Evolutionary conservation across 2,888 invertebrate genomes (phyloP).

Genomic region (Ectemnius continuus): DNA sequence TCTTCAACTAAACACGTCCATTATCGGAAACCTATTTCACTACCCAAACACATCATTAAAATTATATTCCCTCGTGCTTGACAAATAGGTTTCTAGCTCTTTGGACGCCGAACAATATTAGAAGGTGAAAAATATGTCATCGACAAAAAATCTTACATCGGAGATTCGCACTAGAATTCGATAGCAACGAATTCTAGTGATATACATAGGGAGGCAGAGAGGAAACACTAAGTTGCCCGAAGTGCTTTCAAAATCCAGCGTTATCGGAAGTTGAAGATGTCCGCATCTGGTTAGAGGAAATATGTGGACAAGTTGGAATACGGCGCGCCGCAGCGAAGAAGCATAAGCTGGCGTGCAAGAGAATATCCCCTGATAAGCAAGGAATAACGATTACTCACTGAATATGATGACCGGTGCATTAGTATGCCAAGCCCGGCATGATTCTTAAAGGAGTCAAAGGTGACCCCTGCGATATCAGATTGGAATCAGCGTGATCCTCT

Average conservation of each 20-base stretch:
- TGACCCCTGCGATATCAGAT: conserved; percentile 31
- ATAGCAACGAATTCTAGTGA: too few relatives aligned
- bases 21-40: too few relatives aligned
- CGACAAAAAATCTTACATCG: too few relatives aligned
- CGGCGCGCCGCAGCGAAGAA: conserved; percentile 13
- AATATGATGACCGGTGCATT: conserved; percentile 50
- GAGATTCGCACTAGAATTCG: too few relatives aligned
- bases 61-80: too few relatives aligned
- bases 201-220: too few relatives aligned
- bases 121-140: too few relatives aligned
- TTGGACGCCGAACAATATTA: too few relatives aligned
- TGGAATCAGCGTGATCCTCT: conserved; percentile 11
- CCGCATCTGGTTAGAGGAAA: neutral
- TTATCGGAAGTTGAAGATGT: conserved; percentile 47
- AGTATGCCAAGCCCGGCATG: conserved; percentile 32
- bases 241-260: conserved; percentile 38
- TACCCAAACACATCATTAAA: too few relatives aligned
- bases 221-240: neutral
- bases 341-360: conserved; percentile 34
- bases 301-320: neutral
- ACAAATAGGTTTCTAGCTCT: too few relatives aligned
- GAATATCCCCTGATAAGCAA: conserved; percentile 48
- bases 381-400: conserved; percentile 54
- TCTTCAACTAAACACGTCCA: too few relatives aligned
- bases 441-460: conserved; percentile 45